Base-by-base conservation (phyloP, 2,888 invertebrate genomes). In the Perdita meconis region DNA sequence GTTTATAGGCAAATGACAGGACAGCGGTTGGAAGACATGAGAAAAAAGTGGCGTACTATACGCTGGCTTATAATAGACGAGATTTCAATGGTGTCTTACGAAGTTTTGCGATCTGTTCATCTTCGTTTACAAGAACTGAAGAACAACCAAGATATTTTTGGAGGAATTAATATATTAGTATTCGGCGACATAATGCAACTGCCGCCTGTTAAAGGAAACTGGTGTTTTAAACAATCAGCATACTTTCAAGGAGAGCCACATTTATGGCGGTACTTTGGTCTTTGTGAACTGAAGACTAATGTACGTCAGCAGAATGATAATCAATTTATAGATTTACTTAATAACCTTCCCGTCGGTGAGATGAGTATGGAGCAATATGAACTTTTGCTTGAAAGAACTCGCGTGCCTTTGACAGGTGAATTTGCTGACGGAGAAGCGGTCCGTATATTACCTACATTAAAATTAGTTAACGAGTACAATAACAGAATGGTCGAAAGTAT, bases 171-270 rank as follows among this genome's bases (percentile, higher is more conserved):
- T 22, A 12, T 50, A 24, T 22, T 50, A 22, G 22, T 50, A 1
- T 50, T 50, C 12, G 50, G 50, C 22, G 50, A 50, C 22, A 50
- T 50, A 19, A 50, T 50, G 24, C 50, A 50, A 13, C n/a, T 50
- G 24, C 10, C 22, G 12, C 19, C 19, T 2, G 47, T 47, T 6
- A 19, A 8, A 47, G 47, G 47, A 47, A n/a, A 47, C 47, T 22
- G 8, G 47, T 47, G 19, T 22, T 47, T 10, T 47, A 1, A 19
- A 19, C 47, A 47, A 8, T 19, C 47, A 22, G n/a, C n/a, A n/a
- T 8, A 10, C 16, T 22, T 6, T 47, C 16, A 1, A 2, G 47
- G 16, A 47, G 47, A 47, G 19, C 16, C 19, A 4, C 4, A 47
- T 22, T 47, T 47, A 47, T 47, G 22, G 22, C 47, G 10, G 6